Evolutionary conservation across 2,113 vertebrate species (phyloP).

Genomic region (Henicopernis longicauda): DNA sequence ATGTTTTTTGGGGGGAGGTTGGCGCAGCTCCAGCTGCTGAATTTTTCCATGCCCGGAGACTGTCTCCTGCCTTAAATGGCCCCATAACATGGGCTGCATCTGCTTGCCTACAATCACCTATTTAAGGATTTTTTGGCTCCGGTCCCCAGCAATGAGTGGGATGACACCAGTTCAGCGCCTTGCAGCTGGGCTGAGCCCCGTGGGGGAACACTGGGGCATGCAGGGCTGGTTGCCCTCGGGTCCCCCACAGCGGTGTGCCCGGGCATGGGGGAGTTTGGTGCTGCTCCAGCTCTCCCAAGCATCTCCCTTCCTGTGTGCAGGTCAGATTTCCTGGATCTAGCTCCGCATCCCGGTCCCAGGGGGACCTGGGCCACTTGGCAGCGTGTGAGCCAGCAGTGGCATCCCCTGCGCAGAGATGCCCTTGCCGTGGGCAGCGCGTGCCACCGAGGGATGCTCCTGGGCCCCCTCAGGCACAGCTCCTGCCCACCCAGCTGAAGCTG

Average conservation of each 20-base stretch:
- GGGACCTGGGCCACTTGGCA: background rate
- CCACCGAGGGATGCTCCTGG: background rate
- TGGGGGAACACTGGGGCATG: background rate
- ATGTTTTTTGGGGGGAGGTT: background rate
- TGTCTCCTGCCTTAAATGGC: background rate
- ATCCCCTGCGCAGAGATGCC: background rate
- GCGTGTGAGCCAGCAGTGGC: background rate
- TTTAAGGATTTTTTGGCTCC: background rate
- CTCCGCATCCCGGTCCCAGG: background rate
- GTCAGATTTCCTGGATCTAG: background rate
- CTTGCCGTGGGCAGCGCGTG: background rate
- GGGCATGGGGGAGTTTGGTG: fast-evolving
- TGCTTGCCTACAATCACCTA: background rate
- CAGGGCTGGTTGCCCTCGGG: background rate
- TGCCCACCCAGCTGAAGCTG: background rate
- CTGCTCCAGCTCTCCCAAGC: background rate
- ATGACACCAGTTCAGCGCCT: background rate
- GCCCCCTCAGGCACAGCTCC: background rate
- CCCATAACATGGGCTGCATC: background rate
- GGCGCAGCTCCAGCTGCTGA: background rate
- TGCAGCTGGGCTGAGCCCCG: fast-evolving
- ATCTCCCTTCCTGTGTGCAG: background rate
- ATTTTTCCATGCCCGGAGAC: background rate
- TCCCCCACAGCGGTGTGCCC: fast-evolving
- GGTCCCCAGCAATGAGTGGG: background rate